Conservation (phyloP, 92 coral and sea anemone species). For the Nematostella vectensis region DNA sequence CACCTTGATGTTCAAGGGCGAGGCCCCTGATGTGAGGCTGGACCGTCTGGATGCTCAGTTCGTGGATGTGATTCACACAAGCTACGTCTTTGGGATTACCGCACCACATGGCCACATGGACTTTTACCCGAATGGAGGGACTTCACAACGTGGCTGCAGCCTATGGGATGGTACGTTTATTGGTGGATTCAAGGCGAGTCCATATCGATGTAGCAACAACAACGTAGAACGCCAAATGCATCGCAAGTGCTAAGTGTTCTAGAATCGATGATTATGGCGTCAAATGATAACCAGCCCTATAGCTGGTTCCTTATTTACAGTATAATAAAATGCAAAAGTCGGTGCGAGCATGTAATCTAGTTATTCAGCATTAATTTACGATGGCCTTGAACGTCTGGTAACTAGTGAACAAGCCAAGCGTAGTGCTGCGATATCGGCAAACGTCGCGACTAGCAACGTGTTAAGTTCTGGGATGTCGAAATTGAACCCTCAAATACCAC, state of each 20-base stretch:
- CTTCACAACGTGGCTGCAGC: slow-evolving; percentile 40
- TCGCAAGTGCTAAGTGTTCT: too few species aligned
- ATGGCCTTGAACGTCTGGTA: too few species aligned
- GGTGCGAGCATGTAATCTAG: too few species aligned
- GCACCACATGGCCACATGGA: slow-evolving; percentile 42
- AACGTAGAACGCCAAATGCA: too few species aligned
- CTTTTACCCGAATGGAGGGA: slow-evolving; percentile 53
- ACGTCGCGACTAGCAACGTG: too few species aligned
- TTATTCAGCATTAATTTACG: too few species aligned
- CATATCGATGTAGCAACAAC: background rate
- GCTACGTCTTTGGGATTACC: slow-evolving; percentile 37
- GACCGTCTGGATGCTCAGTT: slow-evolving; percentile 25
- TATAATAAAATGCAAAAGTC: too few species aligned
- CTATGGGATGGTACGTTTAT: slow-evolving; percentile 19
- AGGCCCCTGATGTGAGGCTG: slow-evolving; percentile 7
- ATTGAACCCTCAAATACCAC: too few species aligned
- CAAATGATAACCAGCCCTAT: slow-evolving; percentile 2
- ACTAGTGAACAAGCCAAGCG: too few species aligned
- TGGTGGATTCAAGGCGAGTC: too few species aligned
- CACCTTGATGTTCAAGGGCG: slow-evolving; percentile 7
- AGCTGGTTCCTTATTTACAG: slow-evolving; percentile 10
- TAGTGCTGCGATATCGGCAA: too few species aligned
- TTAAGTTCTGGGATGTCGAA: too few species aligned
- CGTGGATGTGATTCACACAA: slow-evolving; percentile 38
- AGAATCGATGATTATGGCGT: background rate